Percentiles rank a stretch among this genome's conserved stretches.
Evolutionary conservation across 2,113 vertebrate species (phyloP).

Genomic region (Redunca redunca): DNA sequence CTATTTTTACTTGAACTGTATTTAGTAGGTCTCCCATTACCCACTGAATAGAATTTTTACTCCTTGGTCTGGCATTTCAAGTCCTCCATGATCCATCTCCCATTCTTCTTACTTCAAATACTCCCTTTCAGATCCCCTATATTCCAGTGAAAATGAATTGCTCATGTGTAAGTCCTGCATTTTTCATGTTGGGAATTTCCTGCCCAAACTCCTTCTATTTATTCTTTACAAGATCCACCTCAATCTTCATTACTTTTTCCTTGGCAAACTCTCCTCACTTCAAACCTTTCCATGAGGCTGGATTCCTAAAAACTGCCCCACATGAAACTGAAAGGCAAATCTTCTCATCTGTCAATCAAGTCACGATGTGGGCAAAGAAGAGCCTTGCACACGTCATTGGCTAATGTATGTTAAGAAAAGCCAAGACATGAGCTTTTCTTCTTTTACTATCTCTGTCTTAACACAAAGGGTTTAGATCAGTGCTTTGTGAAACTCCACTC

Average conservation of each 20-base stretch:
- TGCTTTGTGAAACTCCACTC: neutral
- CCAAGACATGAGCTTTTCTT: neutral
- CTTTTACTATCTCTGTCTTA: neutral
- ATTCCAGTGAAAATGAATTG: neutral
- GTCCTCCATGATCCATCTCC: neutral
- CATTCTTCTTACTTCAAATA: neutral
- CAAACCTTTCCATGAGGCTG: neutral
- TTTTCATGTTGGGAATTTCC: neutral
- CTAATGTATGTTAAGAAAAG: neutral
- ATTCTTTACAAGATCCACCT: neutral
- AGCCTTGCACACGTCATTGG: neutral
- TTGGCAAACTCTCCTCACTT: neutral
- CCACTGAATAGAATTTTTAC: neutral
- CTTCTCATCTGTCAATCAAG: neutral
- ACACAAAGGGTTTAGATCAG: neutral
- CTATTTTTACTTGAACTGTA: neutral
- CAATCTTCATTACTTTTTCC: neutral
- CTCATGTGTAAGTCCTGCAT: neutral
- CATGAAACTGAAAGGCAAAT: neutral
- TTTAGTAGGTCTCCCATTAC: neutral
- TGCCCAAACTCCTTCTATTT: neutral
- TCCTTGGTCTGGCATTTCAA: neutral
- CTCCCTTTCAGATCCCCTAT: neutral
- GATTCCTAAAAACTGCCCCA: neutral
- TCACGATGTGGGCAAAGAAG: neutral